Evolutionary conservation across 2,797 vertebrate genomes (phyloP).

Genomic region (Huso huso): DNA sequence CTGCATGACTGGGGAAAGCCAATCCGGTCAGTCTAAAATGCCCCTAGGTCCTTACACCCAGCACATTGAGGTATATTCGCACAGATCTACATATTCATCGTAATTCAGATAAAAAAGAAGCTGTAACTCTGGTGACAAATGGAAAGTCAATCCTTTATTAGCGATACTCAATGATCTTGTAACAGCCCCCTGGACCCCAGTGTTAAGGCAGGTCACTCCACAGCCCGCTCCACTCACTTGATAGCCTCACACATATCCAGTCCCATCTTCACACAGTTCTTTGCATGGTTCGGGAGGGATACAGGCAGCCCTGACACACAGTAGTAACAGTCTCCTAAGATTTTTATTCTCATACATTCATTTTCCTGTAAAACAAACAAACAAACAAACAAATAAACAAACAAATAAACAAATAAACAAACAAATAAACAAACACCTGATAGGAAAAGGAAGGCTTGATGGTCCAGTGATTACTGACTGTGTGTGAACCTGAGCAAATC

Average conservation of each 20-base stretch:
- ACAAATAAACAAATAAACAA: neutral
- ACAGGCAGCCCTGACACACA: conserved; percentile 94
- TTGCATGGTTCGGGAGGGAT: conserved; percentile 88
- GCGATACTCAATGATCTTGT: neutral
- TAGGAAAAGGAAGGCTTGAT: neutral
- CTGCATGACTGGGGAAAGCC: too few species aligned
- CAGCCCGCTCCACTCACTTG: conserved; percentile 73
- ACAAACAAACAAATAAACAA: neutral
- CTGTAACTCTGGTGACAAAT: too few species aligned
- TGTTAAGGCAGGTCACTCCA: conserved; percentile 19
- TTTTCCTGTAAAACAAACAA: conserved; percentile 69
- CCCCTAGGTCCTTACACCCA: too few species aligned
- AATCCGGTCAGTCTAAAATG: too few species aligned
- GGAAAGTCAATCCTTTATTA: too few species aligned
- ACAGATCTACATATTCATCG: too few species aligned
- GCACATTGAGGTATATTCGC: too few species aligned
- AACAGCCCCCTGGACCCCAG: neutral
- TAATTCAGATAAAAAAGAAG: too few species aligned
- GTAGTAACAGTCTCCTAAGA: conserved; percentile 96
- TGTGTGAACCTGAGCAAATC: neutral
- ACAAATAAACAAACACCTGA: neutral
- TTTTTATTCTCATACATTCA: conserved; percentile 98
- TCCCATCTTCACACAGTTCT: conserved; percentile 98
- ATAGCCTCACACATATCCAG: conserved; percentile 98
- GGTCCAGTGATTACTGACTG: neutral